Evolutionary conservation across 2,888 invertebrate species (phyloP), one percentile per base, ranked within the genome.

Genomic region (Barypeithes pellucidus): DNA sequence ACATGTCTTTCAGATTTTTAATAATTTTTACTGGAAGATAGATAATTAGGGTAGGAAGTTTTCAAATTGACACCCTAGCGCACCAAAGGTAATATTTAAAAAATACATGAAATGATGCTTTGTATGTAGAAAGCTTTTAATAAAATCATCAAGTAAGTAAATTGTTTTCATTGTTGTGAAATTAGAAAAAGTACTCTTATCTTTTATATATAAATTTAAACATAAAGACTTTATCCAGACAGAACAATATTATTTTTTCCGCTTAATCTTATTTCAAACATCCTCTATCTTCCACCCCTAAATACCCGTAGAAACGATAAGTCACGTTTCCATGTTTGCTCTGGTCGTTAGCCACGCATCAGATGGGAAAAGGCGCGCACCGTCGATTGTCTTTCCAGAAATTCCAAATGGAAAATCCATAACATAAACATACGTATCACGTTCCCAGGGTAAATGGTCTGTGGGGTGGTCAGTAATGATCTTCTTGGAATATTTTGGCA

Each of bases 261-360:
- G 9, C 39, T 62, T 52, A 69, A 69, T 52, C 54, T 29, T 18
- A 20, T 33, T 52, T 60, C 52, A 45, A 16, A 29, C 22, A 43
- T 59, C 66, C 14, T 18, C 16, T 45, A 54, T 52, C 65, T 16
- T 60, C 22, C 72, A 63, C 59, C 45, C 41, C 61, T 61, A 69
- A 75, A 72, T 69, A 62, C 62, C 60, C 72, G 72, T 75, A 62
- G 57, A 73, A 70, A 73, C 72, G 67, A 75, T 73, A 75, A 75
- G 75, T 75, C 75, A 75, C 75, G 75, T 75, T 67, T 45, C 29
- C 54, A 59, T 75, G 75, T 75, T 75, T 75, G 69, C 73, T 62
- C 52, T 57, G 70, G 73, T 73, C 75, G 75, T 75, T 75, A 75
- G 72, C 69, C 70, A 60, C 66, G 75, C 72, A 75, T 75, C 75